phyloP scores from a whole-genome alignment of 2,888 invertebrate species.

The Andrena camellia region DNA sequence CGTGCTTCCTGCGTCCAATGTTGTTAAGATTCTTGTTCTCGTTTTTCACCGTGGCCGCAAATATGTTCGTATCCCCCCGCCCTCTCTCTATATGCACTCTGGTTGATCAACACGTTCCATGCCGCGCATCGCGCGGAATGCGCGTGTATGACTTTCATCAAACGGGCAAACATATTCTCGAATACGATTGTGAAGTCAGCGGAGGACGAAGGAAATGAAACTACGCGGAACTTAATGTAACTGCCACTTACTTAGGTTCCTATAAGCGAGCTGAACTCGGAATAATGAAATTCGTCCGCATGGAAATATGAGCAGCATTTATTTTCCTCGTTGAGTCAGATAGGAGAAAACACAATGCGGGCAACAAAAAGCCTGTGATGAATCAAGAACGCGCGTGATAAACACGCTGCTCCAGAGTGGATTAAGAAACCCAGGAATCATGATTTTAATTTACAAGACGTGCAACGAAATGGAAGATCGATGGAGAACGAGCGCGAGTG shows the following conservation, averaged over 20 bases:
- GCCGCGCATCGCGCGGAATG: neutral
- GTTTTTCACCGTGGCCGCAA: constrained; percentile 22
- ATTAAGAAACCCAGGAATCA: neutral
- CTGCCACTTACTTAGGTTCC: neutral
- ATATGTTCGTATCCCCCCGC: constrained; percentile 15
- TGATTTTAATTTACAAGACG: neutral
- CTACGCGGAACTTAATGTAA: neutral
- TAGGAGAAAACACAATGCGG: neutral
- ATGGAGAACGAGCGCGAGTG: neutral
- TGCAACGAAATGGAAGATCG: neutral
- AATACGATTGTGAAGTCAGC: neutral
- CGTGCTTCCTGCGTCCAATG: constrained; percentile 21
- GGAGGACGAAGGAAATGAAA: neutral
- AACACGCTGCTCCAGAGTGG: neutral
- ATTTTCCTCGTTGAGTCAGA: constrained; percentile 4
- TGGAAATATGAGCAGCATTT: too few species aligned
- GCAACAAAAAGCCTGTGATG: neutral
- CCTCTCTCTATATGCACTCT: neutral
- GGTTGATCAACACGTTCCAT: constrained; percentile 2
- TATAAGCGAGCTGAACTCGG: neutral
- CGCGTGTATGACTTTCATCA: neutral
- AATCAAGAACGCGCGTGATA: neutral
- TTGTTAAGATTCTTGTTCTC: constrained; percentile 8
- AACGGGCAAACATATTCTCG: neutral
- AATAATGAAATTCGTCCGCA: neutral